Conservation (phyloP, 2,888 invertebrate species). For the Branchipolynoe longqiensis region DNA sequence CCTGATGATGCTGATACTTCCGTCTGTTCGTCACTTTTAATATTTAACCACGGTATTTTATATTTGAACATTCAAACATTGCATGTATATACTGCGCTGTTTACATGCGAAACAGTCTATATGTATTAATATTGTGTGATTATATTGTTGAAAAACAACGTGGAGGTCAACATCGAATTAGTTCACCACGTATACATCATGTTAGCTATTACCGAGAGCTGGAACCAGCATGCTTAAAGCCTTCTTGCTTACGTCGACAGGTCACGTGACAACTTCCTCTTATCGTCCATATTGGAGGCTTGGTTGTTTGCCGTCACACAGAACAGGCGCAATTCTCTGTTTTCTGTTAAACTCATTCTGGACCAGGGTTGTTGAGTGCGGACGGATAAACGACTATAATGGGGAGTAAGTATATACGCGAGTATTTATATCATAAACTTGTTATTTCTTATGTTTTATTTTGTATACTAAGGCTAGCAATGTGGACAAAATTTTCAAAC, state of each 20-base stretch:
- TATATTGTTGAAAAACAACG: constrained; percentile 11
- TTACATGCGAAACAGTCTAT: not conserved
- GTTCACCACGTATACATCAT: too few species aligned
- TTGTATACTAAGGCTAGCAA: too few species aligned
- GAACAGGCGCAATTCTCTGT: constrained; percentile 15
- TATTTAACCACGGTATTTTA: not conserved
- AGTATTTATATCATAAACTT: not conserved
- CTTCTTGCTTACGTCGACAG: constrained; percentile 40
- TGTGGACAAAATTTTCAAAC: too few species aligned
- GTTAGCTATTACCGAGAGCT: too few species aligned
- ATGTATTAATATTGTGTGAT: not conserved
- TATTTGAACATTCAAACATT: not conserved
- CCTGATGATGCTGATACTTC: too few species aligned
- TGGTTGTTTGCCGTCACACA: constrained; percentile 5
- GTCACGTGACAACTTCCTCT: constrained; percentile 60
- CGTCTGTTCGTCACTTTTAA: constrained; percentile 43
- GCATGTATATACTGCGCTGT: not conserved
- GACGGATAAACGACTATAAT: constrained; percentile 24
- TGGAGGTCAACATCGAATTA: too few species aligned
- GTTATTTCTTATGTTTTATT: constrained; percentile 13
- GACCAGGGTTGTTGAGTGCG: constrained; percentile 38
- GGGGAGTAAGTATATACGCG: constrained; percentile 58
- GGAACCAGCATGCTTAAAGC: too few species aligned
- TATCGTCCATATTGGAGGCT: constrained; percentile 61
- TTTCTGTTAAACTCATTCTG: not conserved